These are phyloP conservation scores for Corapipo altera DNA, from an alignment of 2,113 vertebrate species.

Conservation along the genomic window DNA sequence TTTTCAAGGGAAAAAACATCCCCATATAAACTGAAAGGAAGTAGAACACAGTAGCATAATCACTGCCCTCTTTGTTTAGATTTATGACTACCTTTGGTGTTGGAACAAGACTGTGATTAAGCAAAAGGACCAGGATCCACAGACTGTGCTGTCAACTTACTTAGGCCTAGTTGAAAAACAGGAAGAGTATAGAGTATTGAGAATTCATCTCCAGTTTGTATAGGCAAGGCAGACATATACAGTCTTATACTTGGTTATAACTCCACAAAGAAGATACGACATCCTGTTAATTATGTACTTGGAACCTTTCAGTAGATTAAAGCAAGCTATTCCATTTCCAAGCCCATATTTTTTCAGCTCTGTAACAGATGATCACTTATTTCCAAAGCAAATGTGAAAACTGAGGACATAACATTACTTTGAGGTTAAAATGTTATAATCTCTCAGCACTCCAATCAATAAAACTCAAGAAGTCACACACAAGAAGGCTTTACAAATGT, in stretches of 20 bases:
- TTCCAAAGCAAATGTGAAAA: not conserved
- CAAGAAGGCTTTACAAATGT: not conserved
- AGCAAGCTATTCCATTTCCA: not conserved
- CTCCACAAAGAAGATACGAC: not conserved
- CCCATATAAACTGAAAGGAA: not conserved
- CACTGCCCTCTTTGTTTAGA: not conserved
- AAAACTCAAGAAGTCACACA: not conserved
- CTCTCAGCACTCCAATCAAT: not conserved
- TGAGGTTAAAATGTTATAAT: not conserved
- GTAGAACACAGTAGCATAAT: not conserved
- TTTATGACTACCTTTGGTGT: not conserved
- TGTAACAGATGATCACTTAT: accelerated
- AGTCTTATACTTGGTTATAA: not conserved
- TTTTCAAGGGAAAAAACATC: not conserved
- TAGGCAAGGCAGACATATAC: not conserved
- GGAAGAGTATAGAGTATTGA: not conserved
- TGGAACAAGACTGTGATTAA: not conserved
- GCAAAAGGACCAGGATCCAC: not conserved
- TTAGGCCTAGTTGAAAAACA: not conserved
- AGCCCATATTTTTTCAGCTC: not conserved
- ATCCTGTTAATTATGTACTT: not conserved
- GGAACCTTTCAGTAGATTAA: not conserved
- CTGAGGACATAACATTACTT: not conserved
- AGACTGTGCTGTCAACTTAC: not conserved
- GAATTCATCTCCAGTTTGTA: not conserved